These are phyloP conservation scores for Globodera ellingtonae DNA, from an alignment of 1,140 invertebrate species.

Conservation along the genomic window DNA sequence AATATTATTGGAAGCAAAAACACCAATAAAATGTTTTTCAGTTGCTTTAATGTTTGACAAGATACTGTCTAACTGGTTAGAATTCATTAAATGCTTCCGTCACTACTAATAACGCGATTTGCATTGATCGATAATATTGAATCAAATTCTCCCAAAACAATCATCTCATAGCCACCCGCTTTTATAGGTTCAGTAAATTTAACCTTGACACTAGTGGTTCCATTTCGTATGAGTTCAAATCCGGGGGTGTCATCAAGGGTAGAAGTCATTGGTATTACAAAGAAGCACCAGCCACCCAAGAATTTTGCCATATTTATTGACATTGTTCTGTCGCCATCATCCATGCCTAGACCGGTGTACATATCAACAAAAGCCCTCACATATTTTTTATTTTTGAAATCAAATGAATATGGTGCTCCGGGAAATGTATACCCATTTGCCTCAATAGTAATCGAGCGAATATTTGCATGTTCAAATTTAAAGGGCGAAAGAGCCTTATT, in stretches of 20 bases:
- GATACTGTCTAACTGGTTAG: not conserved
- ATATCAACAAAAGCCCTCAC: constrained; percentile 41
- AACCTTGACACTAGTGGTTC: constrained; percentile 28
- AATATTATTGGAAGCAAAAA: constrained; percentile 22
- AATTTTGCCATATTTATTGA: constrained; percentile 32
- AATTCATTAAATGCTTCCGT: constrained; percentile 36
- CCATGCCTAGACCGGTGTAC: constrained; percentile 25
- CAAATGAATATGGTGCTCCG: constrained; percentile 17
- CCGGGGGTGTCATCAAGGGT: constrained; percentile 29
- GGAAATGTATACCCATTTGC: constrained; percentile 30
- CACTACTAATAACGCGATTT: constrained; percentile 29
- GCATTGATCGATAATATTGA: constrained; percentile 32
- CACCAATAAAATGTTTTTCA: constrained; percentile 27
- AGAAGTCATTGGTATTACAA: constrained; percentile 36
- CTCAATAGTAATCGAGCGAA: constrained; percentile 24
- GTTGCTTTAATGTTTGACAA: constrained; percentile 1
- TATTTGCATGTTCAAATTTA: constrained; percentile 36
- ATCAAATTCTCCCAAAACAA: constrained; percentile 40
- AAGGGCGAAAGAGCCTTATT: constrained; percentile 7
- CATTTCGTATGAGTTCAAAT: constrained; percentile 30
- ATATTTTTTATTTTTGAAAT: constrained; percentile 19
- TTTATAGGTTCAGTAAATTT: constrained; percentile 21
- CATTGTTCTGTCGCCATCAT: constrained; percentile 17
- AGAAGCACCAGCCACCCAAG: constrained; percentile 32
- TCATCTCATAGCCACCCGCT: constrained; percentile 18